Percentiles rank a stretch among this genome's conserved stretches.
Conservation (phyloP, 2,113 vertebrate genomes). For the Atractosteus spatula region DNA sequence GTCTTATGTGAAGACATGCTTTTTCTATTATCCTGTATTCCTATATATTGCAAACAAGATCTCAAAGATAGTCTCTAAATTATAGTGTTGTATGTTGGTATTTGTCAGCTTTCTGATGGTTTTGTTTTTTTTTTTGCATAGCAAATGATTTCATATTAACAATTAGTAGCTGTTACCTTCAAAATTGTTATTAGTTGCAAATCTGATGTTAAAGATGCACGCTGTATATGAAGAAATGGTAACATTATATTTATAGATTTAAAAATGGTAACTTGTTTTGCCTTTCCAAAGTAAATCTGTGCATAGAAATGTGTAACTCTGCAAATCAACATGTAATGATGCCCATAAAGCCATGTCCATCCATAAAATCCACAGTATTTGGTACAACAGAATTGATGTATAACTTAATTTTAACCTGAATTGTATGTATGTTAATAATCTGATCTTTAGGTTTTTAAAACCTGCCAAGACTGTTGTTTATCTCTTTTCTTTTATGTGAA, state of each 20-base stretch:
- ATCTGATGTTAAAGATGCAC: conserved; percentile 17
- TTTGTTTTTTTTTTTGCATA: conserved; percentile 2
- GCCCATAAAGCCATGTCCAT: conserved; percentile 11
- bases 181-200: conserved; percentile 10
- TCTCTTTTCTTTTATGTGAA: conserved; percentile 56
- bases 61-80: conserved; percentile 5
- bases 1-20: conserved; percentile 14
- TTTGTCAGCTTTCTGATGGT: conserved; percentile 30
- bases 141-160: conserved; percentile 14
- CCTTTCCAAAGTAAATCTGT: conserved; percentile 15
- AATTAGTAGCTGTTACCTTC: conserved; percentile 18
- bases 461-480: conserved; percentile 48
- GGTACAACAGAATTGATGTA: conserved; percentile 15
- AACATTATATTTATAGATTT: conserved; percentile 4
- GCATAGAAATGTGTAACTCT: not conserved
- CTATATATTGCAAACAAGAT: not conserved
- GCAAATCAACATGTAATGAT: conserved; percentile 13
- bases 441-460: conserved; percentile 48
- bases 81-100: conserved; percentile 43
- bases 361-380: conserved; percentile 22
- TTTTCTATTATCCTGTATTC: not conserved
- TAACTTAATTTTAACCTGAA: conserved; percentile 26
- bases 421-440: conserved; percentile 15
- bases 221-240: conserved; percentile 8
- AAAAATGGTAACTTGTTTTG: conserved; percentile 10